Evolutionary conservation across 2,113 vertebrate species (phyloP), one percentile per base, ranked within the genome.

Genomic region (Uria aalge): DNA sequence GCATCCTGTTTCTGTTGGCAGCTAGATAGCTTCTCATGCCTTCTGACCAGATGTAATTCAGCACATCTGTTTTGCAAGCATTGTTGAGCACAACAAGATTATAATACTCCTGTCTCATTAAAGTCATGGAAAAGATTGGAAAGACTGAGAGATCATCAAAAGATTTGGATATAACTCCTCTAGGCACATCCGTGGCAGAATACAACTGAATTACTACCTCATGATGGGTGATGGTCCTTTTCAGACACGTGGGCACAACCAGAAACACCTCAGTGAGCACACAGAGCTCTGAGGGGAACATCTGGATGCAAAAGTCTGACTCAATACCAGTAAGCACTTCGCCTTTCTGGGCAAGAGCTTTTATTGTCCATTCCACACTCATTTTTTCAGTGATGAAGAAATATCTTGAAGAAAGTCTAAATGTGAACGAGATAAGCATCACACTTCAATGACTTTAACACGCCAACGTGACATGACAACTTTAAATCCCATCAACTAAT

Each of bases 241-340:
- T 50, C 47, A 45, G 48, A 34, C 13, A 43, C 4, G 2, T 0
- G 0, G 5, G 11, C 26, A 41, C 14, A 27, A n/a, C 38, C 50
- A 80, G n/a, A 85, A 69, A 74, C 24, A 56, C 26, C 22, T 66
- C 72, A 88, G 36, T 15, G n/a, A 76, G 22, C 20, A 40, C 32
- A 72, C 17, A 72, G 55, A 57, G 14, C 45, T 56, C 50, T 15
- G 16, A 67, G 10, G 23, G 9, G 38, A 63, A 34, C 26, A 63
- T 27, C 15, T 38, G 63, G 85, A 82, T 30, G 34, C 36, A 52
- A 12, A 83, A 64, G 15, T 74, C n/a, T n/a, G 41, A 12, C 20
- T 53, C 29, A 36, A 36, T 20, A 69, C 13, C 21, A 57, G n/a
- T 12, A 64, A 85, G 34, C 4, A 52, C 29, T 69, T 77, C 0